Percentiles rank a stretch among this genome's conserved stretches.
Conservation (phyloP, 2,888 invertebrate genomes). For the Poecilobothrus nobilitatus region DNA sequence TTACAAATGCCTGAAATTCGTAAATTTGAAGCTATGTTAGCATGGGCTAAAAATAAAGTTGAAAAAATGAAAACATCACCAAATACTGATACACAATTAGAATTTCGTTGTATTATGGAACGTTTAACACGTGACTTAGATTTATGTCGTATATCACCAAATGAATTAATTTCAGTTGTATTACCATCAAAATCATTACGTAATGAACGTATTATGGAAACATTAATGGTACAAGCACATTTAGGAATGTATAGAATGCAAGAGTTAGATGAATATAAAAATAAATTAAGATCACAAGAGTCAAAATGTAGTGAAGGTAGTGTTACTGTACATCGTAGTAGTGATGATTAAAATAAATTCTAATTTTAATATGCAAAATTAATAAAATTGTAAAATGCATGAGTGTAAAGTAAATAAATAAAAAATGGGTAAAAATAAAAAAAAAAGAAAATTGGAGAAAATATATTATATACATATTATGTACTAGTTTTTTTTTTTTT, state of each 20-base stretch:
- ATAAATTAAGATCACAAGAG: constrained; percentile 79
- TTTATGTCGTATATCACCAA: constrained; percentile 82
- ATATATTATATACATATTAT: not conserved
- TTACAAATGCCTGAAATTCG: constrained; percentile 80
- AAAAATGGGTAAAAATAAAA: not conserved
- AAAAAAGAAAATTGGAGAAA: not conserved
- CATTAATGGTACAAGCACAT: constrained; percentile 87
- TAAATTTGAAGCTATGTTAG: constrained; percentile 88
- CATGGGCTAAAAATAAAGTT: constrained; percentile 81
- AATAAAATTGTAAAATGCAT: not conserved
- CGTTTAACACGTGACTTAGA: constrained; percentile 80
- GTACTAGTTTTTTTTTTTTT: too few species aligned
- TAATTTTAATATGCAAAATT: too few species aligned
- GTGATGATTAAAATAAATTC: constrained; percentile 37
- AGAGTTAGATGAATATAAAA: constrained; percentile 80
- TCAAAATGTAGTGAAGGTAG: constrained; percentile 71
- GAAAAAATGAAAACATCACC: constrained; percentile 58
- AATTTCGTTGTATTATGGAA: constrained; percentile 90
- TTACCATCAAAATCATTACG: constrained; percentile 87
- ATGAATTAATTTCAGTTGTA: constrained; percentile 86
- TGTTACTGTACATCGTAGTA: constrained; percentile 45
- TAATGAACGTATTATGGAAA: constrained; percentile 85
- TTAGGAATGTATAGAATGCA: constrained; percentile 88
- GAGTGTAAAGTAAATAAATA: not conserved
- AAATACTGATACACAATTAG: constrained; percentile 76